A percentile compares a stretch with the other conserved stretches of the same genome.
Conservation (phyloP, 2,113 vertebrate species). For the Garra rufa region DNA sequence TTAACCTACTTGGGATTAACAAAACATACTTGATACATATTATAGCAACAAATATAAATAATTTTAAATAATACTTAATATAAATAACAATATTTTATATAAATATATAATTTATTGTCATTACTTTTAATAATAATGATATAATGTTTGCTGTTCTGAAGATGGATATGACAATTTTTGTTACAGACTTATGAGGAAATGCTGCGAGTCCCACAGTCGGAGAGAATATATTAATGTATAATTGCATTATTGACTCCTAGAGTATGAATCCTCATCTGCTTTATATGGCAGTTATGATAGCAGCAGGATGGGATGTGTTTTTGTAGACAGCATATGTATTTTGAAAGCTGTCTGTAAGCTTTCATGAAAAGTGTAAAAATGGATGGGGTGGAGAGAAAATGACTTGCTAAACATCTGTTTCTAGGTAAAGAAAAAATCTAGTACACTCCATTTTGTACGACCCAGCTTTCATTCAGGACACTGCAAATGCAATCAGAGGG, state of each 20-base stretch:
- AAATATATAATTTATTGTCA: not conserved
- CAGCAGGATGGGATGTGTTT: not conserved
- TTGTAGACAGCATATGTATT: constrained; percentile 1
- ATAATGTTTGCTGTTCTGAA: not conserved
- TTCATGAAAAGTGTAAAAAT: constrained; percentile 17
- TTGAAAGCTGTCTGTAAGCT: constrained; percentile 1
- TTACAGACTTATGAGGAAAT: not conserved
- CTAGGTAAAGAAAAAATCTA: not conserved
- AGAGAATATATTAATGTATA: constrained; percentile 23
- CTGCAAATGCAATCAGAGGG: constrained; percentile 37
- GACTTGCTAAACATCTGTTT: constrained; percentile 12
- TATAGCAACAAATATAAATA: not conserved
- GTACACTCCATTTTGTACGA: not conserved
- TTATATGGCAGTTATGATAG: constrained; percentile 13
- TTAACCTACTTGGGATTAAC: too few species aligned
- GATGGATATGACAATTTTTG: not conserved
- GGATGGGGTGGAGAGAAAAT: not conserved
- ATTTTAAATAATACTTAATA: not conserved
- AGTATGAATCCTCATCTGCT: constrained; percentile 40
- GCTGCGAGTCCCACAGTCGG: not conserved
- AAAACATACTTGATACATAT: not conserved
- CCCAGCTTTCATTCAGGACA: not conserved
- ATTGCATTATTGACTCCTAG: constrained; percentile 26
- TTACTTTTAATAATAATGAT: not conserved
- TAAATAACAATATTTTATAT: not conserved